Base-by-base conservation (phyloP, 2,888 invertebrate species). In the Hemicrepidius hirtus region DNA sequence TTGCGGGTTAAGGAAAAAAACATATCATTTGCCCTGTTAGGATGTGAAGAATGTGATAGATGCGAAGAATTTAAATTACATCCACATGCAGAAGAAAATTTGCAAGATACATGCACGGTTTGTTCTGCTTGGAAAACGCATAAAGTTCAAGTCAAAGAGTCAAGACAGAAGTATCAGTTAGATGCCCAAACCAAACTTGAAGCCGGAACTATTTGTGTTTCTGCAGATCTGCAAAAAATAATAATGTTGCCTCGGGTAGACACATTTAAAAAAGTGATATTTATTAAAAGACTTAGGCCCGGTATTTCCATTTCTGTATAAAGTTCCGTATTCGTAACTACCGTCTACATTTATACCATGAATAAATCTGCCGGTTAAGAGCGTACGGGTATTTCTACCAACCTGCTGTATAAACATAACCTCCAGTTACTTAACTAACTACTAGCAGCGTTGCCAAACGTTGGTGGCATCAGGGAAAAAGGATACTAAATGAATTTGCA, bases 21-120 rank as follows among this genome's bases (percentile, higher is more conserved):
- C 62, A 76, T 76, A 41, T 77, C 73, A 49, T 79, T 77, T 53
- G 72, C 78, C 12, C 68, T 68, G 44, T 55, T 78, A 20, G 77
- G 77, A 9, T 69, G 75, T 41, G 76, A 78, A 68, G 79, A 79
- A 50, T 79, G 76, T 62, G 74, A 78, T 32, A 35, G 40, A 32
- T 78, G 75, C 65, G 76, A 77, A 70, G 59, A 69, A 18, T 73
- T 73, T 63, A 55, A 70, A 28, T 44, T 69, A 28, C 69, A 76
- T 71, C 68, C 40, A 20, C 75, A 73, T 49, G 68, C 63, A 20
- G 59, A 63, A 69, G 66, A 76, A 35, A 57, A 74, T 28, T 60
- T 76, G 49, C 50, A 73, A 50, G 70, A 64, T 57, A 50, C 69
- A 21, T 74, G 74, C 63, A 28, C 28, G 13, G 18, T 32, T 37